These are phyloP conservation scores for Neotoxoptera formosana DNA, from an alignment of 1,140 invertebrate species.

Conservation along the genomic window DNA sequence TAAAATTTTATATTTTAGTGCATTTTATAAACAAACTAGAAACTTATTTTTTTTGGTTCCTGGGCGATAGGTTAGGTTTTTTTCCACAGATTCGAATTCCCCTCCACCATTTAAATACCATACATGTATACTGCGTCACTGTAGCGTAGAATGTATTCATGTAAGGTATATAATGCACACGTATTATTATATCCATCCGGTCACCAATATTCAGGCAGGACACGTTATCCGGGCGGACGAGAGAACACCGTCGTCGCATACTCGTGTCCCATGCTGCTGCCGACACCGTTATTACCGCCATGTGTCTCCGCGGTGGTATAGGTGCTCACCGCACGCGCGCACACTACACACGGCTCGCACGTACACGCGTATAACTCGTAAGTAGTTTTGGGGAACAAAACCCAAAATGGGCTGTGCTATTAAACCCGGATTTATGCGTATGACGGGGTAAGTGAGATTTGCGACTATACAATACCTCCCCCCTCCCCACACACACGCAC, in stretches of 20 bases:
- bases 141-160: neutral
- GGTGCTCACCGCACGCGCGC: neutral
- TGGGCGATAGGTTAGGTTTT: too few relatives aligned
- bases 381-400: neutral
- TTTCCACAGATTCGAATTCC: too few relatives aligned
- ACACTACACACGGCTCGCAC: neutral
- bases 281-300: neutral
- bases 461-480: neutral
- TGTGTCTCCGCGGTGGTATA: neutral
- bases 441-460: neutral
- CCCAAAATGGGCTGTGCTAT: neutral
- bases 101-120: too few relatives aligned
- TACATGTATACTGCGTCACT: too few relatives aligned
- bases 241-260: neutral
- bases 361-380: neutral
- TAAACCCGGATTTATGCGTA: conserved; percentile 41
- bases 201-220: neutral
- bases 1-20: too few relatives aligned
- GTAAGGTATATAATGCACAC: neutral
- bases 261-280: neutral
- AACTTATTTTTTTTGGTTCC: too few relatives aligned
- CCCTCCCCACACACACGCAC: neutral
- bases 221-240: neutral
- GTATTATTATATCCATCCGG: neutral
- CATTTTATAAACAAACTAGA: too few relatives aligned